Evolutionary conservation across 1,140 invertebrate genomes (phyloP).

Genomic region (Meloidogyne exigua): DNA sequence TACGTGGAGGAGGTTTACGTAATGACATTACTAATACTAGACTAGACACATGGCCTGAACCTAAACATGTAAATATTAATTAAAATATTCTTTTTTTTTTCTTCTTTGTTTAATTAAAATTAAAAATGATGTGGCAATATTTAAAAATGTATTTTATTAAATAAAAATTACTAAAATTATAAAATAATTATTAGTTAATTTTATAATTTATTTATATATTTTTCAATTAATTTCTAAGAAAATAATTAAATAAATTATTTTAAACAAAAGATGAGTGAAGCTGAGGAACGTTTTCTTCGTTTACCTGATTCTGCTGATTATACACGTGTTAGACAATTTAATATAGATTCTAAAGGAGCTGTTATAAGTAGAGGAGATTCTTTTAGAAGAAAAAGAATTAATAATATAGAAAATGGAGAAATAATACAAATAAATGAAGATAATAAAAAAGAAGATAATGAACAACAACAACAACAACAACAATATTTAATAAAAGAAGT

Average conservation of each 20-base stretch:
- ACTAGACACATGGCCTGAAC: constrained; percentile 55
- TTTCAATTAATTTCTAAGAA: too few relatives aligned
- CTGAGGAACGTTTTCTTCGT: constrained; percentile 50
- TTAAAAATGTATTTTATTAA: neutral
- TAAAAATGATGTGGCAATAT: neutral
- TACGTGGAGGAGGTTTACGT: constrained; percentile 24
- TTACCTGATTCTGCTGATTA: constrained; percentile 52
- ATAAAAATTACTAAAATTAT: neutral
- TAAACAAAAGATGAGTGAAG: constrained; percentile 39
- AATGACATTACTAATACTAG: constrained; percentile 10
- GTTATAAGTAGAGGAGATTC: constrained; percentile 52
- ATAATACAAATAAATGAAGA: neutral
- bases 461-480: neutral
- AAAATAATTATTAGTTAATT: too few relatives aligned
- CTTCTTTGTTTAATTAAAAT: neutral
- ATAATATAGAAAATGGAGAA: neutral
- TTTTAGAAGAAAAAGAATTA: constrained; percentile 43
- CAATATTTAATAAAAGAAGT: neutral
- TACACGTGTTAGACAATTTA: constrained; percentile 54
- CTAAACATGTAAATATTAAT: constrained; percentile 32
- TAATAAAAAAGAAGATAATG: neutral
- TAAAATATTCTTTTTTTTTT: neutral
- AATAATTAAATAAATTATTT: neutral
- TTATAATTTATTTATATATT: too few relatives aligned
- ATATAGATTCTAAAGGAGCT: constrained; percentile 54